Percentiles rank a stretch among this genome's conserved stretches.
Evolutionary conservation across 1,140 invertebrate species (phyloP).

Genomic region (Coelopa frigida): DNA sequence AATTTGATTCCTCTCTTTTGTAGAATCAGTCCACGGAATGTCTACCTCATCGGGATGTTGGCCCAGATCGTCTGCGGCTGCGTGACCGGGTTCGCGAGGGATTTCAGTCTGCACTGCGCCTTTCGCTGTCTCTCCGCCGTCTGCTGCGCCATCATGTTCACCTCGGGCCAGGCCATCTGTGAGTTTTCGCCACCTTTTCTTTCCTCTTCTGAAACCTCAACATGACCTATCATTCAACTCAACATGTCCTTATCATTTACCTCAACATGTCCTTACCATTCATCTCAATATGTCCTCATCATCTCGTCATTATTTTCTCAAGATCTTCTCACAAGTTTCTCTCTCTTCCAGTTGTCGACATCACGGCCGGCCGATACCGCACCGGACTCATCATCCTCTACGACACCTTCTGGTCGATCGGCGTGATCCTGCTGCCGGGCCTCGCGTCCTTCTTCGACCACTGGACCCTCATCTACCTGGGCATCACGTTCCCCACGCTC

Average conservation of each 20-base stretch:
- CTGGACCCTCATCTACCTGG: slow-evolving; percentile 44
- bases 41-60: slow-evolving; percentile 41
- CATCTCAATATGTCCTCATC: too few relatives aligned
- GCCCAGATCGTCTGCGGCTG: slow-evolving; percentile 40
- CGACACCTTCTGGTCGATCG: slow-evolving; percentile 46
- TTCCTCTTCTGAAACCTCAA: too few relatives aligned
- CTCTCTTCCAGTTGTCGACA: slow-evolving; percentile 33
- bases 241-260: background rate
- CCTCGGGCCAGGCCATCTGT: slow-evolving; percentile 42
- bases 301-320: background rate
- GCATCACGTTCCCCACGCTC: slow-evolving; percentile 44
- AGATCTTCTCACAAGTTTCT: background rate
- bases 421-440: slow-evolving; percentile 43
- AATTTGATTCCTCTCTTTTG: slow-evolving; percentile 4
- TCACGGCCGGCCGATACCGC: slow-evolving; percentile 40
- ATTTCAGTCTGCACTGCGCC: slow-evolving; percentile 40
- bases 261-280: too few relatives aligned
- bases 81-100: slow-evolving; percentile 38
- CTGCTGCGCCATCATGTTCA: slow-evolving; percentile 43
- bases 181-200: slow-evolving; percentile 18
- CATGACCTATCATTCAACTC: too few relatives aligned
- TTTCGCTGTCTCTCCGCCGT: slow-evolving; percentile 42
- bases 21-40: slow-evolving; percentile 37
- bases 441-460: slow-evolving; percentile 41
- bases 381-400: slow-evolving; percentile 43